Conservation (phyloP, 2,888 invertebrate species). For the Eristalinus sepulchralis region DNA sequence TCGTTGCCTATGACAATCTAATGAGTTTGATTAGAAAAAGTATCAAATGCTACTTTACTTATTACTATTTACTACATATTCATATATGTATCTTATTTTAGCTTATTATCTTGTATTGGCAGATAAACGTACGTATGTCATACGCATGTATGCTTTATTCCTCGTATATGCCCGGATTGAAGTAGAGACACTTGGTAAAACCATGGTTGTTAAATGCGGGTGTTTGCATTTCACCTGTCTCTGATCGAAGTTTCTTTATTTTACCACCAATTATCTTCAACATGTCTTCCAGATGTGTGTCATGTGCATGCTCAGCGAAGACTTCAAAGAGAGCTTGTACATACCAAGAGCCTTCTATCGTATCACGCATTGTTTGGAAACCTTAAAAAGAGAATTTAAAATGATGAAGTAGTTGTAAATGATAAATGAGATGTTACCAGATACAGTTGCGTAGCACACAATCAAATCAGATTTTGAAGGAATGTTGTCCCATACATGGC, state of each 20-base stretch:
- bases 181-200: constrained; percentile 85
- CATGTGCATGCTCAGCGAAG: constrained; percentile 85
- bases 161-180: constrained; percentile 84
- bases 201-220: constrained; percentile 85
- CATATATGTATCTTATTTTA: background rate
- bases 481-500: constrained; percentile 50
- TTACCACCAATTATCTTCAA: constrained; percentile 84
- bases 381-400: constrained; percentile 53
- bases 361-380: constrained; percentile 83
- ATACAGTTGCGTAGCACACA: constrained; percentile 85
- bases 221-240: constrained; percentile 82
- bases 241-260: constrained; percentile 80
- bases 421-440: constrained; percentile 77
- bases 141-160: background rate
- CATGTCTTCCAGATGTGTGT: constrained; percentile 85
- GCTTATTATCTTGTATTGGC: background rate
- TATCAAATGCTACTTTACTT: background rate
- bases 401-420: background rate
- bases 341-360: constrained; percentile 85
- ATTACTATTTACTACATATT: background rate
- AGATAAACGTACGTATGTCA: background rate
- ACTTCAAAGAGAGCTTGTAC: constrained; percentile 86
- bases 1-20: too few species aligned
- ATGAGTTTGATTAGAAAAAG: background rate
- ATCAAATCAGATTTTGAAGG: constrained; percentile 84